Evolutionary conservation across 2,113 vertebrate species (phyloP), one percentile per base, ranked within the genome.

Genomic region (Barnardius zonarius): DNA sequence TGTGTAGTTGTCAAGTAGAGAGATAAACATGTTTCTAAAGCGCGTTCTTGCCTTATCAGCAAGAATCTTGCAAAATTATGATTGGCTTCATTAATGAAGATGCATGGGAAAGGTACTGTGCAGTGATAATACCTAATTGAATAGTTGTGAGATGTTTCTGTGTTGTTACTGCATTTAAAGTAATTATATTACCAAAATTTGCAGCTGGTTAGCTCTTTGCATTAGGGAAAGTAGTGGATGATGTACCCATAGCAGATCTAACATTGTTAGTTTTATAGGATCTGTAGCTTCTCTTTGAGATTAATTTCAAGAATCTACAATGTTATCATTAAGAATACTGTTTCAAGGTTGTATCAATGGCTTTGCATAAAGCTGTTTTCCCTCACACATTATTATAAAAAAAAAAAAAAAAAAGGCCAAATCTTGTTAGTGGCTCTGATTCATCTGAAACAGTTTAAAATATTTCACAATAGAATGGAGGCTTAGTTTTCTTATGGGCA

Each of bases 321-420:
- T 1, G 1, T 17, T 67, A 8, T 16, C 3, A 2, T 67, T 75
- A 67, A 72, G 66, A 90, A 43, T 59, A 27, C 11, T 54, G 5
- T 67, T 89, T 87, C 13, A 43, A 44, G 30, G 17, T 31, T 66
- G 55, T 6, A 57, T 70, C 51, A 37, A 24, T 82, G 37, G 17
- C 17, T 17, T 75, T 72, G 11, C 49, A 18, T 78, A 55, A 63
- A 75, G 39, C 43, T 94, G n/a, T 41, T 62, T 69, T 89, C 9
- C 74, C 11, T 41, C 70, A 31, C 20, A 84, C 1, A 0, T 66
- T 70, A 41, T 25, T 31, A 33, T 7, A 31, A 35, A 62, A 37
- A 37, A 37, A 70, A 33, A 30, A 0, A 0, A 25, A 37, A 33
- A 30, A 0, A 0, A 25, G 27, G 0, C 3, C 11, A 55, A 8